phyloP scores from a whole-genome alignment of 2,888 invertebrate species.

The Salticus scenicus region DNA sequence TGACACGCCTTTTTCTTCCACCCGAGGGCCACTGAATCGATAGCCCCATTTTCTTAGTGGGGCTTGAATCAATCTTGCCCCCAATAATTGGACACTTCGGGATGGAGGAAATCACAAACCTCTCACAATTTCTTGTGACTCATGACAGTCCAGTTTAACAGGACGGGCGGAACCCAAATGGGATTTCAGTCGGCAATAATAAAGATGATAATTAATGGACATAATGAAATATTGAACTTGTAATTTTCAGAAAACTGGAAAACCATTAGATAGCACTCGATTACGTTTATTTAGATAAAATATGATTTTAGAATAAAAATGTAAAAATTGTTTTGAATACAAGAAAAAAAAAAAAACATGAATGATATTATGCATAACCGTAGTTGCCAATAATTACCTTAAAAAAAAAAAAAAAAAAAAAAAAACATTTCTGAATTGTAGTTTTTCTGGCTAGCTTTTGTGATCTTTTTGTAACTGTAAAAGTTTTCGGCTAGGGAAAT shows the following conservation, averaged over 20 bases:
- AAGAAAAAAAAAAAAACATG: too few species aligned
- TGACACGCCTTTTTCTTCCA: slow-evolving; percentile 44
- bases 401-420: too few species aligned
- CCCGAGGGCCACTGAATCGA: slow-evolving; percentile 32
- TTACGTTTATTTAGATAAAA: too few species aligned
- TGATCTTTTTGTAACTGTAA: too few species aligned
- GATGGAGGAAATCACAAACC: slow-evolving; percentile 23
- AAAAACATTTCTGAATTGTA: too few species aligned
- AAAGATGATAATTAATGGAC: slow-evolving; percentile 17
- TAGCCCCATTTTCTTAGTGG: slow-evolving; percentile 37
- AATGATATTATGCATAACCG: too few species aligned
- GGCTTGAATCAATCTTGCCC: slow-evolving; percentile 26
- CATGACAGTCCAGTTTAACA: slow-evolving; percentile 46
- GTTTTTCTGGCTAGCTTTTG: too few species aligned
- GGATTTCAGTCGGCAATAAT: not conserved
- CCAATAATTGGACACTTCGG: slow-evolving; percentile 53
- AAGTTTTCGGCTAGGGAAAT: too few species aligned
- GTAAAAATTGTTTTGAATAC: too few species aligned
- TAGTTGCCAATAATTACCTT: too few species aligned
- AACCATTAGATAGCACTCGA: not conserved
- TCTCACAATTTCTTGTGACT: slow-evolving; percentile 40
- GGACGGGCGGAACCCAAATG: slow-evolving; percentile 22
- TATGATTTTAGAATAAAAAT: too few species aligned
- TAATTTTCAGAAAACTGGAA: not conserved
- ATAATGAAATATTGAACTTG: not conserved